Evolutionary conservation across 2,888 invertebrate species (phyloP), one percentile per base, ranked within the genome.

Genomic region (Coelogynopora nodosa): DNA sequence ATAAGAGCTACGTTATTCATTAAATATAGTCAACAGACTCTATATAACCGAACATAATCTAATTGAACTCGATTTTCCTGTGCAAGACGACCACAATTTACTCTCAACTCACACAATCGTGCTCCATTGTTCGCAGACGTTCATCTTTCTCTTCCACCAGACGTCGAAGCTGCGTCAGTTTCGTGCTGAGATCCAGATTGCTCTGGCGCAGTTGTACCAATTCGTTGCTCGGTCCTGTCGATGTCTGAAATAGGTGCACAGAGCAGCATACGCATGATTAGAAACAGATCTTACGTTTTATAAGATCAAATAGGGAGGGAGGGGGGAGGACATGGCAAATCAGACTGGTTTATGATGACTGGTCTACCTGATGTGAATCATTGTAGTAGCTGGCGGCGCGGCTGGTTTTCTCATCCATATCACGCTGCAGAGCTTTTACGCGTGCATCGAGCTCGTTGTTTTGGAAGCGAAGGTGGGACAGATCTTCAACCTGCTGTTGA

Each of bases 381-480:
- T n/a, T n/a, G n/a, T n/a, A n/a, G 30, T 30, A 31, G 74, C 5
- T 13, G 23, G 28, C 26, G 18, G 82, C 26, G 5, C 23, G 85
- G 28, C 90, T 89, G 90, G 91, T 90, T 89, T 91, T 91, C 74
- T 90, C 90, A 13, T 90, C 90, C 2, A 92, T 88, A 31, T 92
- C 91, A 83, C 89, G 88, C 88, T 91, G 90, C 27, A 91, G 88
- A 13, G 87, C 87, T 82, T 91, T 91, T 30, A 90, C 88, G 86
- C 90, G 90, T 18, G 88, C 83, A 87, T 91, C 91, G 13, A 90
- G 96, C 92, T 98, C 97, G 86, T 97, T 96, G 90, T 97, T 94
- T 92, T 97, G 96, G 89, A 96, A 94, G 91, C 97, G 96, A 91
- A 96, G 96, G 23, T 96, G 93, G 90, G 97, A 97, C 88, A 97